Evolutionary conservation across 2,888 invertebrate genomes (phyloP), one percentile per base, ranked within the genome.

Genomic region (Alentia gelatinosa): DNA sequence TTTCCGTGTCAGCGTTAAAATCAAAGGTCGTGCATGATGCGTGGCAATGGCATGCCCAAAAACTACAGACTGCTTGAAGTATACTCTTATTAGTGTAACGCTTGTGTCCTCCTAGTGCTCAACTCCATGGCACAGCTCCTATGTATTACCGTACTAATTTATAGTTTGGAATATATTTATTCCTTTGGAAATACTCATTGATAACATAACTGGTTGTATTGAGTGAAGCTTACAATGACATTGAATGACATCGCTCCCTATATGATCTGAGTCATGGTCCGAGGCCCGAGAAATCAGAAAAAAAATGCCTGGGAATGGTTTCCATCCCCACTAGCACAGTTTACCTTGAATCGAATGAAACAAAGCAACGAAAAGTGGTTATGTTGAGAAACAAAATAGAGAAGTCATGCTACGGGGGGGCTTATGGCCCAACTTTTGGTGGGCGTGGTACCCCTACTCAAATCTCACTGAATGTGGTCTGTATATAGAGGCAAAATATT

Each of bases 341-440:
- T 79, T 86, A 86, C 86, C 86, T 86, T 86, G 86, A 86, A 86
- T 47, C 86, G 50, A 86, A 86, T 86, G 86, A 86, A 86, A 86
- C 86, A 86, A 86, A 86, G 86, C 86, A 86, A 86, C 86, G 86
- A 86, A 86, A 86, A 86, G 86, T 86, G 86, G 86, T 86, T 86
- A 86, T 86, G 86, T 86, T 86, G 86, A 86, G 86, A 86, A 86
- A 83, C 42, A 47, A 35, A 9, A 39, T 23, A 79, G 33, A 79
- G 79, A 79, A 47, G 86, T 42, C 86, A 86, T 86, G 47, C 86
- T 86, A 47, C 47, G 15, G 83, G 50, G 83, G 42, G 86, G 86
- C 86, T 86, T 35, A n/a, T 42, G 19, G 19, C 39, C 79, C 79
- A 79, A 39, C 79, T 39, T 42, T 47, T 86, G 86, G 47, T 42